Base-by-base conservation (phyloP, 2,113 vertebrate genomes). In the Pterocles gutturalis region DNA sequence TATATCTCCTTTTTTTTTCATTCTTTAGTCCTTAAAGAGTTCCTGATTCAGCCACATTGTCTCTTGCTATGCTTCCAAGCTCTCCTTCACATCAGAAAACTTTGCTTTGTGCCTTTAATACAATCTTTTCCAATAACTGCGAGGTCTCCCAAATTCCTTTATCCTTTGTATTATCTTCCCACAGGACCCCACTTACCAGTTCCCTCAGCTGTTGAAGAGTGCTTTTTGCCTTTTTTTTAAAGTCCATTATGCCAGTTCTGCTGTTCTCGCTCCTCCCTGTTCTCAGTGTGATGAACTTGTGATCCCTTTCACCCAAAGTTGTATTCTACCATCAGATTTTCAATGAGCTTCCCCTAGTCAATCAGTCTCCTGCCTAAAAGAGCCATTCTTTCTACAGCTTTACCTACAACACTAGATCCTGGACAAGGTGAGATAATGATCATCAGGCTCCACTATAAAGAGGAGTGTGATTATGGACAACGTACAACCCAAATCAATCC, bases 231-330 rank as follows among this genome's bases (percentile, higher is more conserved):
- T 41, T 41, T 41, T 41, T 96, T 93, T 87, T 95, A 77, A 95
- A 96, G 89, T 95, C 89, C 91, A 87, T 96, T 96, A 95, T 95
- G 91, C 93, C 87, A 92, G 73, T 82, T 95, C 75, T 83, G 88
- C 85, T 87, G 55, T 92, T 96, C 69, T 92, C 15, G 45, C 79
- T 86, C 51, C 64, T 91, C 57, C 77, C 64, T 95, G 29, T 82
- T 89, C 77, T 94, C 77, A 36, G 26, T 25, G 48, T 31, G 65
- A 78, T 82, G 76, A 84, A 85, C 24, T 58, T 87, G 81, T 91
- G 34, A 71, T 87, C 65, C 25, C 53, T 91, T 84, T 60, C 81
- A 75, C 80, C 80, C 48, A 51, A 89, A 94, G 48, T 48, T 87
- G 53, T 45, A 82, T 58, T 78, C 29, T 34, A 53, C 72, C 61